These are phyloP conservation scores for Stegostoma tigrinum DNA, from an alignment of 2,113 vertebrate species.

Conservation along the genomic window DNA sequence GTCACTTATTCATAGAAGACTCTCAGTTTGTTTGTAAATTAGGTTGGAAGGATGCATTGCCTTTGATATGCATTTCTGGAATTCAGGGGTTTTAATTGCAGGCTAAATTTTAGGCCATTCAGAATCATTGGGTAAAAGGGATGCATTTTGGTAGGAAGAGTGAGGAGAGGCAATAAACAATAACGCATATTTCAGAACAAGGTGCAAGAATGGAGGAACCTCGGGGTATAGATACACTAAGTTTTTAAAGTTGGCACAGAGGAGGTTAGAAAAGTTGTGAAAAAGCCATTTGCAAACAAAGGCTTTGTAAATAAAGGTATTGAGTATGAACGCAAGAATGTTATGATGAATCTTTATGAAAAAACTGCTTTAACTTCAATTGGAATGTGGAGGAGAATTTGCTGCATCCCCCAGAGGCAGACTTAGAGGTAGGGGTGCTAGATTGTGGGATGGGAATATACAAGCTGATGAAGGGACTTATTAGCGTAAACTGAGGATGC, in stretches of 20 bases:
- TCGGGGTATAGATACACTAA: too few species aligned
- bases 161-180: background rate
- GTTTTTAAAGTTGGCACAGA: background rate
- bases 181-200: background rate
- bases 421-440: too few species aligned
- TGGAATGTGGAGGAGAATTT: background rate
- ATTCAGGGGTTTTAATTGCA: background rate
- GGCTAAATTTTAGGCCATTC: background rate
- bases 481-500: background rate
- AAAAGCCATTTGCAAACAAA: too few species aligned
- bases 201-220: too few species aligned
- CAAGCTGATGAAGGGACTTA: background rate
- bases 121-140: background rate
- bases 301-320: background rate
- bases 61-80: background rate
- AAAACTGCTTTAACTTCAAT: background rate
- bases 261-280: too few species aligned
- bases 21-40: background rate
- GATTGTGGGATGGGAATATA: background rate
- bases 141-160: background rate
- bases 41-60: background rate
- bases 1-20: background rate
- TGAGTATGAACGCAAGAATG: background rate
- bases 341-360: background rate
- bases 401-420: background rate